Evolutionary conservation across 2,113 vertebrate species (phyloP), one percentile per base, ranked within the genome.

Genomic region (Rhea pennata): DNA sequence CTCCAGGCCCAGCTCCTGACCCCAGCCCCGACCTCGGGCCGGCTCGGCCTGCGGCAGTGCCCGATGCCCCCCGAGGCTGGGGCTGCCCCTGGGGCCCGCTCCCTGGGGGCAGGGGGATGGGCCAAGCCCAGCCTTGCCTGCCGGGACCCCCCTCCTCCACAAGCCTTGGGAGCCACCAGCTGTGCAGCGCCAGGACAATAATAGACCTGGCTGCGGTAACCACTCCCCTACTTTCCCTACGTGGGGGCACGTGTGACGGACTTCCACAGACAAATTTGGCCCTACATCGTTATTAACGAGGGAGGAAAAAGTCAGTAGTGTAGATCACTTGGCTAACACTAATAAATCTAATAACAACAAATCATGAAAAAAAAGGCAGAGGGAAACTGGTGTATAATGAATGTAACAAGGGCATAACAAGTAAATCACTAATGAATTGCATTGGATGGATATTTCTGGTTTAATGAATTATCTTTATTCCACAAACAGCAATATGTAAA

Each of bases 401-500:
- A 77, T 88, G 20, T 24, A 92, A 51, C 6, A 15, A 71, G 15
- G 23, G 3, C 23, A 65, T 75, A 92, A 73, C 21, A 58, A 58
- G 6, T 74, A 65, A 91, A 62, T 61, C 12, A 51, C 59, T 84
- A 76, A 94, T 67, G 51, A 71, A 75, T 84, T 74, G 7, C 26
- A 50, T 11, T 62, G 6, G 19, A 64, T 74, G 83, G 21, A 69
- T 80, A 92, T 80, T 96, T 91, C 39, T 93, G 10, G 17, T 69
- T 19, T 87, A 66, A 73, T 70, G 5, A 87, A 87, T 83, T 69
- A 67, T 69, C 6, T 46, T 93, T 92, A 67, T 71, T 40, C 22
- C 74, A 65, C 5, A 95, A 91, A 78, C 33, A 27, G 17, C 24
- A 87, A 22, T 29, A 42, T 1, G 2, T 70, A 27, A 87, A 67